phyloP scores from a whole-genome alignment of 2,797 vertebrate species.

The Anas bernieri region DNA sequence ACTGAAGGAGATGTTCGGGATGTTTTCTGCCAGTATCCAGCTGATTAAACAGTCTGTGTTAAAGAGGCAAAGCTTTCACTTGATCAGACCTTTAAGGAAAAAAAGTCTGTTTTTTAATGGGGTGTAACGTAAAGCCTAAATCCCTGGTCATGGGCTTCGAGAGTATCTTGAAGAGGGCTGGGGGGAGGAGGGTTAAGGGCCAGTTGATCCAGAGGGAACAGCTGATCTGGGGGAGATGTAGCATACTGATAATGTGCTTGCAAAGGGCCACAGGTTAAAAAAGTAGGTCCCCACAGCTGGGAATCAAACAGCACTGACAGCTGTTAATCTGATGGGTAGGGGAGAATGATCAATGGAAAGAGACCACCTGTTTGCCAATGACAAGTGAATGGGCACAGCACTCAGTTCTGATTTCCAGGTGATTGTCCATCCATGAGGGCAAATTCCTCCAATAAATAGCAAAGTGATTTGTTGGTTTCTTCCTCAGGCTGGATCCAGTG shows the following conservation, averaged over 20 bases:
- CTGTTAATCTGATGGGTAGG: neutral
- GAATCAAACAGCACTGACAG: neutral
- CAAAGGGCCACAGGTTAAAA: neutral
- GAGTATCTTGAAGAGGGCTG: neutral
- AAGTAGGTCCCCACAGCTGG: neutral
- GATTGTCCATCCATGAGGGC: neutral
- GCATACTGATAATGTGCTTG: neutral
- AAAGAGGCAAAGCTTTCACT: neutral
- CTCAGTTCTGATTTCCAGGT: neutral
- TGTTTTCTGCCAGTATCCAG: conserved; percentile 7
- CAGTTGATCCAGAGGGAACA: neutral
- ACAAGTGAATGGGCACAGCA: no score
- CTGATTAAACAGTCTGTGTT: conserved; percentile 30
- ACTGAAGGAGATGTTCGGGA: neutral
- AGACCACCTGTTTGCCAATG: neutral
- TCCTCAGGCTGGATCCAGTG: neutral
- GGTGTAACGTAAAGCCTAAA: neutral
- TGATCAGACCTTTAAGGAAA: neutral
- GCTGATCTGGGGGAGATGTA: neutral
- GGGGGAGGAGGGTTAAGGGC: neutral
- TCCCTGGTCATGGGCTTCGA: neutral
- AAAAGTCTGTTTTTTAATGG: neutral
- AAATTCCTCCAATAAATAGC: neutral
- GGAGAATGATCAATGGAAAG: neutral
- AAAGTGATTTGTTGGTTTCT: neutral